Percentiles rank a stretch among this genome's conserved stretches.
These are phyloP conservation scores for Jordanella pulchra DNA, from an alignment of 2,797 vertebrate genomes.

Conservation along the genomic window DNA sequence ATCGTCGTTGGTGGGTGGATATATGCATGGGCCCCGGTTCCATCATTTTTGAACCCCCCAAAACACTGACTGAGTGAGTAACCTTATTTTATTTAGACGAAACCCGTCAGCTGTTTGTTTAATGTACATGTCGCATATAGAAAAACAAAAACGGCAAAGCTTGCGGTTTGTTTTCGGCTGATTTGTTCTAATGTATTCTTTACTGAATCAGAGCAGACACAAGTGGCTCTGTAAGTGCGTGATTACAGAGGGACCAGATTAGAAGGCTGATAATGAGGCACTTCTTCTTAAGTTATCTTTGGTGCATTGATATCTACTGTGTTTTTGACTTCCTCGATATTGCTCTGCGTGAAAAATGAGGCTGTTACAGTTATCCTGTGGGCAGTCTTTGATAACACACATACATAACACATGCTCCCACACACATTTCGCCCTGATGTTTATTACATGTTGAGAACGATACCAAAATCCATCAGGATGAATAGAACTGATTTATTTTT, in stretches of 20 bases:
- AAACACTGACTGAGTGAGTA: conserved; percentile 75
- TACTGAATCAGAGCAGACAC: conserved; percentile 26
- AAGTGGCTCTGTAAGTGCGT: conserved; percentile 14
- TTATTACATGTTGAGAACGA: conserved; percentile 10
- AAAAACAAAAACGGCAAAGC: conserved; percentile 41
- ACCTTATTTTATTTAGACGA: conserved; percentile 7
- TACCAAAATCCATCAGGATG: conserved; percentile 13
- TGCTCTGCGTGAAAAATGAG: conserved; percentile 51
- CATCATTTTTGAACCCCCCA: conserved; percentile 23
- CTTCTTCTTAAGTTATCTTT: conserved; percentile 26
- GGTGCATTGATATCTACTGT: neutral
- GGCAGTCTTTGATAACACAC: conserved; percentile 31
- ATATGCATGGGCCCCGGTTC: conserved; percentile 56
- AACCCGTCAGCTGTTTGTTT: neutral
- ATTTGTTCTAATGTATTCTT: conserved; percentile 12
- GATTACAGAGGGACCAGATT: neutral
- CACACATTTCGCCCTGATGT: conserved; percentile 19
- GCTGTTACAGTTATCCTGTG: conserved; percentile 42
- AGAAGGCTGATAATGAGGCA: neutral
- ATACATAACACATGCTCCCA: conserved; percentile 25
- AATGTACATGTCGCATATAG: neutral
- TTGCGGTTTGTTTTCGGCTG: conserved; percentile 47
- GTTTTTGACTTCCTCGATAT: conserved; percentile 62
- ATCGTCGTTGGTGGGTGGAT: conserved; percentile 73
- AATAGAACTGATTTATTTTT: conserved; percentile 1